Conservation (phyloP, 2,888 invertebrate genomes). For the Drosophila anomelani region DNA sequence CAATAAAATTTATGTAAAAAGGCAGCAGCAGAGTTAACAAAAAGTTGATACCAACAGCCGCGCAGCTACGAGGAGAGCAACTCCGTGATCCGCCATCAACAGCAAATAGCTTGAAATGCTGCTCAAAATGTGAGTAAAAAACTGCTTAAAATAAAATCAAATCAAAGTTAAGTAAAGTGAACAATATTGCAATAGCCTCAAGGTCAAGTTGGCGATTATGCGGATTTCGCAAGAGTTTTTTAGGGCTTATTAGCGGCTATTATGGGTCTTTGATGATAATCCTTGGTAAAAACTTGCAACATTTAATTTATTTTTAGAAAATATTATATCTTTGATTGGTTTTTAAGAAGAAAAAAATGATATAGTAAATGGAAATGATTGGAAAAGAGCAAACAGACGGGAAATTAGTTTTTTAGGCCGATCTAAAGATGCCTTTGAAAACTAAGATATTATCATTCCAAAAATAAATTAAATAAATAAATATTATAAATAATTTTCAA, state of each 20-base stretch:
- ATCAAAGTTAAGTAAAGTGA: background rate
- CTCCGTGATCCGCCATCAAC: conserved; percentile 31
- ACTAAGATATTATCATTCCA: background rate
- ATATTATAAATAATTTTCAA: background rate
- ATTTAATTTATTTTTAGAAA: background rate
- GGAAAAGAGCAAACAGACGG: background rate
- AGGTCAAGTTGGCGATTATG: conserved; percentile 22
- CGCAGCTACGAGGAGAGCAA: conserved; percentile 34
- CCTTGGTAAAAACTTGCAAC: background rate
- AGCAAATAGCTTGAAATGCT: conserved; percentile 57
- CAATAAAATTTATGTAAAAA: conserved; percentile 56
- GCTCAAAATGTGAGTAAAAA: conserved; percentile 70
- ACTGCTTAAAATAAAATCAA: background rate
- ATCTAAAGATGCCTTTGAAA: background rate
- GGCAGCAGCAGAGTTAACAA: conserved; percentile 31
- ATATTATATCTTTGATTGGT: background rate
- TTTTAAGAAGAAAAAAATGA: no score
- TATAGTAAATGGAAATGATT: background rate
- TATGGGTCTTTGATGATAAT: background rate
- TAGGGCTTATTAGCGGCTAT: conserved; percentile 3
- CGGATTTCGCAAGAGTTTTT: conserved; percentile 14
- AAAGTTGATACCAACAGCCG: conserved; percentile 19
- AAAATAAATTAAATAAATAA: background rate
- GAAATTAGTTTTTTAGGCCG: background rate
- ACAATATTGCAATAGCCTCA: conserved; percentile 3